phyloP scores from a whole-genome alignment of 1,140 invertebrate genomes.

The Hermetia illucens region DNA sequence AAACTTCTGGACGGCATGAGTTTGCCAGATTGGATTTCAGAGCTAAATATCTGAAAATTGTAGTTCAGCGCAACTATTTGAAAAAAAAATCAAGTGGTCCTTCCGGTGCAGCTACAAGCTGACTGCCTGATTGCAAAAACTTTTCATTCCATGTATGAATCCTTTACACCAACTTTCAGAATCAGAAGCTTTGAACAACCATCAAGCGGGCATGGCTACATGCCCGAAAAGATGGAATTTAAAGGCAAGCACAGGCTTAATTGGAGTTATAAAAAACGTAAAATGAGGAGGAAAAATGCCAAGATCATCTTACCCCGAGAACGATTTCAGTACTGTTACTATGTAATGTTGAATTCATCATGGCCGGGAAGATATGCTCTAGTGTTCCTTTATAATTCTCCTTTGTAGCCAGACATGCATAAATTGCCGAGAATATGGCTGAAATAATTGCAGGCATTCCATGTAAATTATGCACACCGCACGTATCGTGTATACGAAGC shows the following conservation, averaged over 20 bases:
- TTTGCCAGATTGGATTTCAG: no score
- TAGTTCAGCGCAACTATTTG: no score
- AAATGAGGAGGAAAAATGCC: background rate
- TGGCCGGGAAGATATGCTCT: slow-evolving; percentile 41
- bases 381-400: slow-evolving; percentile 39
- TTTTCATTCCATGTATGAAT: no score
- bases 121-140: no score
- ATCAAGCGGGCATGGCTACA: no score
- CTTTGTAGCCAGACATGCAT: slow-evolving; percentile 55
- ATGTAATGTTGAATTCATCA: slow-evolving; percentile 14
- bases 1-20: no score
- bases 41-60: no score
- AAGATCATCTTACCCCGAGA: slow-evolving; percentile 21
- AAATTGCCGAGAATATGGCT: slow-evolving; percentile 60
- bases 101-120: no score
- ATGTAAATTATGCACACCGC: slow-evolving; percentile 91
- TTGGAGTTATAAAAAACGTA: slow-evolving; percentile 10
- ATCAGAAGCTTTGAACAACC: no score
- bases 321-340: slow-evolving; percentile 18
- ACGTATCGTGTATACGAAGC: slow-evolving; percentile 75
- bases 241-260: background rate
- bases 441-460: slow-evolving; percentile 87
- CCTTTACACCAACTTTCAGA: no score
- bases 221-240: no score
- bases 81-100: no score